These are phyloP conservation scores for Scaptomyza cyrtandrae DNA, from an alignment of 2,888 invertebrate genomes.

Conservation along the genomic window DNA sequence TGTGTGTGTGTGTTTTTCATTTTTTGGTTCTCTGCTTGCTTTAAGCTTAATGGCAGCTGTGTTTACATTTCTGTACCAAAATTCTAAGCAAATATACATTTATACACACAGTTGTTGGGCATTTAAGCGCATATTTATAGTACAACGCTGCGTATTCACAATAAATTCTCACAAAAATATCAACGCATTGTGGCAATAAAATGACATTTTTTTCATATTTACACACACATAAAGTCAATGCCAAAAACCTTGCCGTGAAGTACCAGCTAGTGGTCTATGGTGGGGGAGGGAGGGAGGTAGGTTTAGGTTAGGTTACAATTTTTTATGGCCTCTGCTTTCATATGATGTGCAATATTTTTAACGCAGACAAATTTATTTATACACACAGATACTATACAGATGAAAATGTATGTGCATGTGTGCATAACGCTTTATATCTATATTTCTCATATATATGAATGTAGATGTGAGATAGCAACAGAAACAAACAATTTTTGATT, in stretches of 20 bases:
- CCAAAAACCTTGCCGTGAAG: slow-evolving; percentile 35
- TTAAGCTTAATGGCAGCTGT: slow-evolving; percentile 28
- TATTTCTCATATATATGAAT: slow-evolving; percentile 51
- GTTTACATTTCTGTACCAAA: slow-evolving; percentile 38
- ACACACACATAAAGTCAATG: slow-evolving; percentile 76
- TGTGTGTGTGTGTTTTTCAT: slow-evolving; percentile 6
- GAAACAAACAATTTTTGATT: not conserved
- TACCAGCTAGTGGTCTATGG: slow-evolving; percentile 7
- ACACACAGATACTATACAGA: slow-evolving; percentile 28
- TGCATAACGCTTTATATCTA: slow-evolving; percentile 36
- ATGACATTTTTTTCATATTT: slow-evolving; percentile 78
- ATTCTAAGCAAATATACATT: slow-evolving; percentile 56
- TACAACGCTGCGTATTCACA: slow-evolving; percentile 70
- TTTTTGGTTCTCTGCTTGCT: too few species aligned
- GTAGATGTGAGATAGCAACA: slow-evolving; percentile 42
- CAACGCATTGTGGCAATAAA: slow-evolving; percentile 77
- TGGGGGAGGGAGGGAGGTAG: not conserved
- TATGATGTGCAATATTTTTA: slow-evolving; percentile 66
- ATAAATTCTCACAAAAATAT: slow-evolving; percentile 77
- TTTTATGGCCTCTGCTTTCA: slow-evolving; percentile 62
- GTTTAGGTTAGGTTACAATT: slow-evolving; percentile 15
- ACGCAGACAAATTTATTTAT: slow-evolving; percentile 65
- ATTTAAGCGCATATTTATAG: slow-evolving; percentile 73
- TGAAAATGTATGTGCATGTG: slow-evolving; percentile 28
- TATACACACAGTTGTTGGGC: slow-evolving; percentile 38